Conservation (phyloP, 2,888 invertebrate species). For the Urechis unicinctus region DNA sequence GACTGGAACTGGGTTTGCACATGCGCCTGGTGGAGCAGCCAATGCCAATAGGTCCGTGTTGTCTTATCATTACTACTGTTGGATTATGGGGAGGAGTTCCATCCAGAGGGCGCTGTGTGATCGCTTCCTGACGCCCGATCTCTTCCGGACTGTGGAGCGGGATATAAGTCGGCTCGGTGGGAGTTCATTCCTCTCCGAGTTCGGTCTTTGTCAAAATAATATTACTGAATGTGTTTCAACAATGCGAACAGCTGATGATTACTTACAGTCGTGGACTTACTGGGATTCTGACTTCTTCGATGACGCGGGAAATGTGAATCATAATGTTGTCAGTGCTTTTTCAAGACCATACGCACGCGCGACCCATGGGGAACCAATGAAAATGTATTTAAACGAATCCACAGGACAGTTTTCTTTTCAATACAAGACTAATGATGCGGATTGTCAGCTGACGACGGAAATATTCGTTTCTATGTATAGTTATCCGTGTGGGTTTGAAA, state of each 20-base stretch:
- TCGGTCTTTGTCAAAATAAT: constrained; percentile 29
- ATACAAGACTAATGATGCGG: too few relatives aligned
- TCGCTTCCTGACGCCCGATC: constrained; percentile 17
- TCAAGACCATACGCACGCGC: constrained; percentile 26
- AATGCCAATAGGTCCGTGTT: constrained; percentile 21
- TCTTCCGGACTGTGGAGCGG: constrained; percentile 16
- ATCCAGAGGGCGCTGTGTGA: constrained; percentile 23
- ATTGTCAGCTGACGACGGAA: too few relatives aligned
- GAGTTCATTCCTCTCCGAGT: constrained; percentile 31
- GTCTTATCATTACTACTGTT: constrained; percentile 36
- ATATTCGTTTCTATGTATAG: too few relatives aligned
- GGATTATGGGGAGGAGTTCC: constrained; percentile 18
- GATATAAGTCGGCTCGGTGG: constrained; percentile 24
- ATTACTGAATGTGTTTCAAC: constrained; percentile 27
- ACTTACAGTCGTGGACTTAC: constrained; percentile 34
- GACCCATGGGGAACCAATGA: constrained; percentile 23
- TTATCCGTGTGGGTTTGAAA: too few relatives aligned
- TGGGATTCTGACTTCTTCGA: constrained; percentile 32
- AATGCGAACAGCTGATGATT: constrained; percentile 24
- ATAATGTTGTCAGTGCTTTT: constrained; percentile 17
- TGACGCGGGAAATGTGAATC: constrained; percentile 15
- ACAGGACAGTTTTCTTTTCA: too few relatives aligned
- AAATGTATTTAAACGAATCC: constrained; percentile 52
- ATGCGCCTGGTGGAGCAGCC: constrained; percentile 26
- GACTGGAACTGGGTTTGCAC: constrained; percentile 26